Base-by-base conservation (phyloP, 2,797 vertebrate genomes). In the Pyrocephalus nanus region DNA sequence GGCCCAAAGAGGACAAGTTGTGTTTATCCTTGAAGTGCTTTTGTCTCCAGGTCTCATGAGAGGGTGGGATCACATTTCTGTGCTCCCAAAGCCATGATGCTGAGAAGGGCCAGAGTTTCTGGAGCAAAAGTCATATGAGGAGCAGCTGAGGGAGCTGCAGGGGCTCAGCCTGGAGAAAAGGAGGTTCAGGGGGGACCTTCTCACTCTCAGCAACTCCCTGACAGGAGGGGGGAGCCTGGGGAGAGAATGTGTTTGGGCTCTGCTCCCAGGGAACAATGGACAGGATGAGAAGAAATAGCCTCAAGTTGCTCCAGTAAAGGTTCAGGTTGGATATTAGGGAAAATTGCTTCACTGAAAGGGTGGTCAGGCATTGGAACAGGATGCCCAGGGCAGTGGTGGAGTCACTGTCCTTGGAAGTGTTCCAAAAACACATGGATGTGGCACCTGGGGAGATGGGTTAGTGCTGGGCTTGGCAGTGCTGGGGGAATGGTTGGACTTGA, bases 201-300 rank as follows among this genome's bases (percentile, higher is more conserved):
- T 86, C 23, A 6, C 25, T 78, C 72, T 69, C 65, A 36, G 20
- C 73, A 70, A 2, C 2, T 29, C 45, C 27, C 40, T 69, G 55
- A 2, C 34, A 86, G 55, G 23, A 77, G 30, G 20, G 45, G 20
- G 30, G 40, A 69, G 40, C 12, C 12, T 0, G 0, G 40, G 48
- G 0, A 29, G 32, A 7, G 3, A 12, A 40, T 5, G 22, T 5
- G 6, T 20, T 20, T 0, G 0, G 55, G 40, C n/a, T 86, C 13
- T 70, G 30, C 6, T 12, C 4, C 6, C 53, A 34, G 65, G 74
- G 34, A 71, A 71, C 21, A 71, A 58, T 36, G 32, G 22, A 64
- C 36, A 57, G 50, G 27, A 50, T 2, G 10, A 1, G 43, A 50
- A 19, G 43, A 0, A 65, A 50, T 3, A 0, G 0, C 27, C 45